Conservation (phyloP, 2,888 invertebrate species). For the Standfussiana lucernea region DNA sequence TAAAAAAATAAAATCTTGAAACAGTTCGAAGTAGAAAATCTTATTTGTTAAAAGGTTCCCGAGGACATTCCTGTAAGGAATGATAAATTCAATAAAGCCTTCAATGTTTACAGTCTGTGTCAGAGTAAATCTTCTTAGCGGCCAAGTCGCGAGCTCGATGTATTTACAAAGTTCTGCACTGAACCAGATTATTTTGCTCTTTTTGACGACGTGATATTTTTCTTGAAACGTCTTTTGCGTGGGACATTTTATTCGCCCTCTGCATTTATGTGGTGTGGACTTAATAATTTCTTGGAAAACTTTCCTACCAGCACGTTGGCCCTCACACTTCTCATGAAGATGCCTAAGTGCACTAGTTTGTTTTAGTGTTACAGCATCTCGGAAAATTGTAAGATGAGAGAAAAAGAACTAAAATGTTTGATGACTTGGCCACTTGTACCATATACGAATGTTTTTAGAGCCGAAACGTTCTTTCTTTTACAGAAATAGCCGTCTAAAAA, state of each 20-base stretch:
- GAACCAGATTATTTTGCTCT: constrained; percentile 34
- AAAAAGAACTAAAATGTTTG: neutral
- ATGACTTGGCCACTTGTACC: neutral
- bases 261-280: neutral
- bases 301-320: neutral
- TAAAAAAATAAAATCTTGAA: too few species aligned
- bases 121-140: constrained; percentile 39
- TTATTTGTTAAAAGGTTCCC: constrained; percentile 61
- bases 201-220: constrained; percentile 36
- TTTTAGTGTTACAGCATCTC: neutral
- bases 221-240: constrained; percentile 9
- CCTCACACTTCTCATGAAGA: neutral
- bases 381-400: neutral
- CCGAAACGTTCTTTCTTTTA: constrained; percentile 4
- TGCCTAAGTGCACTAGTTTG: neutral
- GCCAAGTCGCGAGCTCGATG: constrained; percentile 20
- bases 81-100: constrained; percentile 50
- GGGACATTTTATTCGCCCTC: neutral
- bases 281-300: constrained; percentile 10
- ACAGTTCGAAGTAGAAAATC: constrained; percentile 52
- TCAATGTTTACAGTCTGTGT: constrained; percentile 39
- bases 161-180: constrained; percentile 41
- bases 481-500: neutral
- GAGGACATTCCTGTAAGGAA: constrained; percentile 42
- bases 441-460: neutral